These are phyloP conservation scores for Apostichopus japonicus DNA, from an alignment of 35 echinoderm and acorn worm species.

Conservation along the genomic window DNA sequence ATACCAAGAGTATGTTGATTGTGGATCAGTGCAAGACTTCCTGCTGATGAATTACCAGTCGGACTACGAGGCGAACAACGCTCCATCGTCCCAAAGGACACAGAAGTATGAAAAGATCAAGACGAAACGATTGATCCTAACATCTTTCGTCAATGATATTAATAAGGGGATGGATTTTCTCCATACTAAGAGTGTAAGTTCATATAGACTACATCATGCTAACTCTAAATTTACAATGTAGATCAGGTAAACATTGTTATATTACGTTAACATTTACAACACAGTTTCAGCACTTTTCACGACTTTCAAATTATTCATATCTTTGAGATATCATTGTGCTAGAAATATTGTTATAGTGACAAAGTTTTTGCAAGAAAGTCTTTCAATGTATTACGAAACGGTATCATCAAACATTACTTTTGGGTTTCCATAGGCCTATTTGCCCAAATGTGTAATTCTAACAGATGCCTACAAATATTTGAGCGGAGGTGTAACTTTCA, in stretches of 20 bases:
- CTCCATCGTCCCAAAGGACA: not conserved
- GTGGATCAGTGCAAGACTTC: conserved; percentile 31
- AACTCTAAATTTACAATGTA: no score
- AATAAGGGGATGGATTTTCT: conserved; percentile 1
- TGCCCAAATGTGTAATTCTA: not conserved
- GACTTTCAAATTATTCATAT: no score
- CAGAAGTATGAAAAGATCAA: not conserved
- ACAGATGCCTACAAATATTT: not conserved
- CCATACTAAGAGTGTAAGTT: not conserved
- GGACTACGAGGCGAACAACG: not conserved
- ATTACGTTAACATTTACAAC: no score
- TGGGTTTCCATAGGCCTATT: no score
- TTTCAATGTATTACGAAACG: no score
- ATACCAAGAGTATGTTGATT: conserved; percentile 31
- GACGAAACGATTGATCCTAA: not conserved
- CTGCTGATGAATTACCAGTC: conserved; percentile 7
- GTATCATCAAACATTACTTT: no score
- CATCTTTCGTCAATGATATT: conserved; percentile 3
- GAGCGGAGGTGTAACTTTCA: not conserved
- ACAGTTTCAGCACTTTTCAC: no score
- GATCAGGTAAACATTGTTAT: no score
- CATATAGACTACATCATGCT: no score
- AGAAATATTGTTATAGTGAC: no score
- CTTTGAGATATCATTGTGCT: no score
- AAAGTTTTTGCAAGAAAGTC: no score